Base-by-base conservation (phyloP, 2,113 vertebrate genomes). In the Cyrtonyx montezumae region DNA sequence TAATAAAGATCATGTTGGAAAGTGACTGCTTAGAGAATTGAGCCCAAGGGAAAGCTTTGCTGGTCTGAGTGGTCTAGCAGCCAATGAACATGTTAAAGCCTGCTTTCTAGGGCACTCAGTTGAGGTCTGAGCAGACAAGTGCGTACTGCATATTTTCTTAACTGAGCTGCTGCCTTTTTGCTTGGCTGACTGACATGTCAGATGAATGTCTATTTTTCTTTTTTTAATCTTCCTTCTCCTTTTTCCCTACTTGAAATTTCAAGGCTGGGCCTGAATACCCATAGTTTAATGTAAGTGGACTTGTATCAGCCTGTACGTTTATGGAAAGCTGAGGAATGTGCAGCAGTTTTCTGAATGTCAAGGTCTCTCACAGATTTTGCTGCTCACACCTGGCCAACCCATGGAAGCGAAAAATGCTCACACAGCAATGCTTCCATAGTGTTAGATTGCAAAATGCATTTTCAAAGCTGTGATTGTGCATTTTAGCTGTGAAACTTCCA, bases 351-450 rank as follows among this genome's bases (percentile, higher is more conserved):
- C 63, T 79, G 42, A 80, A 12, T 43, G 67, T 87, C 34, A 66
- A 79, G 18, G 32, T 61, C 8, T 75, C 42, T 17, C 40, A n/a
- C 1, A 65, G 40, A 75, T 78, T 94, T 75, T 88, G 22, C 51
- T 90, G 66, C 76, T 94, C 37, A 49, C 28, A 58, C 19, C 23
- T 49, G 30, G 23, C 23, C 42, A 73, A 48, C 43, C 0, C 22
- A 23, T 30, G 84, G 73, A 71, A 91, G 61, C 36, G 8, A 87
- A 73, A 92, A 93, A 67, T 49, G 89, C 90, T 94, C 66, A 91
- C 48, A 62, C 40, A 91, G 83, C 67, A 88, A 80, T 36, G 11
- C 17, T 93, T 74, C n/a, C 36, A 68, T 22, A 58, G 36, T 7
- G 25, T 0, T 89, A 58, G 63, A 68, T 3, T n/a, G 75, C 75